These are phyloP conservation scores for Gallinago jamesoni DNA, from an alignment of 2,113 vertebrate species.

Conservation along the genomic window DNA sequence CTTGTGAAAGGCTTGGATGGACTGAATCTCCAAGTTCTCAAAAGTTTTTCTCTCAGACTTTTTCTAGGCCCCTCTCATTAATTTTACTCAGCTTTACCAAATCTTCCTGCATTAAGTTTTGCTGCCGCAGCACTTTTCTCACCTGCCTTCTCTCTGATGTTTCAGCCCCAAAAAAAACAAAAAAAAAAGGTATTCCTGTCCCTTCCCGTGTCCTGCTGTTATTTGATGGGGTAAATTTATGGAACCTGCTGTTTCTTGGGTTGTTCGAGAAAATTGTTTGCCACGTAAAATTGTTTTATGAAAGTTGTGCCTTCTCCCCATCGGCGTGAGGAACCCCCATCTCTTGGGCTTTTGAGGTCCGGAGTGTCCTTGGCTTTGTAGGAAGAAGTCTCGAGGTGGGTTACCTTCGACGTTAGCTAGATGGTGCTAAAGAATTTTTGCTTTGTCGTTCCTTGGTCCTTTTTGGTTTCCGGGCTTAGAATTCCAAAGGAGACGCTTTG, in stretches of 20 bases:
- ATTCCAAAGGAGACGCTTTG: not conserved
- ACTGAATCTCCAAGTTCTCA: not conserved
- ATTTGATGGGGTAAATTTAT: not conserved
- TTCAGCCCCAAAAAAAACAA: not conserved
- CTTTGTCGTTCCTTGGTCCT: not conserved
- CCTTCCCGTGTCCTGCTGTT: not conserved
- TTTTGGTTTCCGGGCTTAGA: not conserved
- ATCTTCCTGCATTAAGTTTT: conserved; percentile 7
- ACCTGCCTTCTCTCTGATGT: not conserved
- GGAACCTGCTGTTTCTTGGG: not conserved
- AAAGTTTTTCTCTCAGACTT: not conserved
- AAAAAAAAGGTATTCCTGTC: not conserved
- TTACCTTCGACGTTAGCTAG: conserved; percentile 50
- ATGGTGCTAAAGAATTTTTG: conserved; percentile 71
- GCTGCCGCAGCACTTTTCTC: not conserved
- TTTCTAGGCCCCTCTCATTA: not conserved
- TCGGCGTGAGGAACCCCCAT: not conserved
- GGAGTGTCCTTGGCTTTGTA: not conserved
- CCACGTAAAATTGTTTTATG: not conserved
- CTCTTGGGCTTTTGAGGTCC: not conserved
- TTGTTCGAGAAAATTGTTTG: not conserved
- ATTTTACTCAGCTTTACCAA: not conserved
- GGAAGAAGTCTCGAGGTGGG: not conserved
- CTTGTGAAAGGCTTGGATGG: not conserved
- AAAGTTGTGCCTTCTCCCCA: not conserved